Conservation (phyloP, 2,113 vertebrate genomes). For the Hippocampus comes region DNA sequence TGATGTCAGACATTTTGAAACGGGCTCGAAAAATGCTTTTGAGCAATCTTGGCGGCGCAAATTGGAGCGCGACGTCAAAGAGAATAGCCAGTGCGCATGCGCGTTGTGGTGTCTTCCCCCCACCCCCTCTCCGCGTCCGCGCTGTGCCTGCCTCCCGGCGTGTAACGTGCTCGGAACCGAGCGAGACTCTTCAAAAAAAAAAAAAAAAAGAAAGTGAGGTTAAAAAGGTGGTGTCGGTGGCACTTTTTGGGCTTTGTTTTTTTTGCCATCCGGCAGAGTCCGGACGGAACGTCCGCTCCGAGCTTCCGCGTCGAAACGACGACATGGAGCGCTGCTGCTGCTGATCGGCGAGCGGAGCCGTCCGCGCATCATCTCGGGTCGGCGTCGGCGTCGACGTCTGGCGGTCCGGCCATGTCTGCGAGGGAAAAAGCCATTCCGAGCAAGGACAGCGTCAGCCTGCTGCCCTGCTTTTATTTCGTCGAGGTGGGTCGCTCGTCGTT, state of each 20-base stretch:
- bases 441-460: constrained; percentile 92
- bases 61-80: not conserved
- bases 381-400: constrained; percentile 19
- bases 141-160: constrained; percentile 34
- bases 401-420: constrained; percentile 80
- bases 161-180: constrained; percentile 15
- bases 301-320: not conserved
- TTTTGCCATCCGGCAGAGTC: no score
- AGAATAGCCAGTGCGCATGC: constrained; percentile 49
- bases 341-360: constrained; percentile 46
- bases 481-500: constrained; percentile 79
- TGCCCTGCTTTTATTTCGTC: constrained; percentile 97
- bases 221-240: not conserved
- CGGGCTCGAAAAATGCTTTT: no score
- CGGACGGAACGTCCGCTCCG: not conserved
- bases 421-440: constrained; percentile 81
- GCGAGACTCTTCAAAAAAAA: not conserved
- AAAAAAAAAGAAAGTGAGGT: not conserved
- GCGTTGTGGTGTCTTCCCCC: not conserved
- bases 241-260: not conserved
- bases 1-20: no score
- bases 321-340: constrained; percentile 57
- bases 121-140: constrained; percentile 6
- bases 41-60: not conserved
- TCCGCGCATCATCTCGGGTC: constrained; percentile 12